Base-by-base conservation (phyloP, 2,797 vertebrate species). In the Gephyroberyx darwinii region DNA sequence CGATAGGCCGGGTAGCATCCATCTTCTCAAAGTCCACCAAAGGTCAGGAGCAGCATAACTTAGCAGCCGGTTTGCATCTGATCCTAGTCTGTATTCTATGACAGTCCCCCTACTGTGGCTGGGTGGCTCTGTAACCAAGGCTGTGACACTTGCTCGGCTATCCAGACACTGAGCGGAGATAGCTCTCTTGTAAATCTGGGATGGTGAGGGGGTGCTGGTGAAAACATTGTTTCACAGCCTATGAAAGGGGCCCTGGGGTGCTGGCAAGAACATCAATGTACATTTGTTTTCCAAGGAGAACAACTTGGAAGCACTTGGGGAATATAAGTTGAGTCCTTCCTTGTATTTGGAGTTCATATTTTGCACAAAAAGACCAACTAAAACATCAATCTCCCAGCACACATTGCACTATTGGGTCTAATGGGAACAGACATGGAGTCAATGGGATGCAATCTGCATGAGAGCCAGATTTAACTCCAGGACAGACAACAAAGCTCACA, bases 11-110 rank as follows among this genome's bases (percentile, higher is more conserved):
- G 75, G 83, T 64, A 82, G 82, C 89, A 91, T 93, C 91, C 87
- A 82, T 92, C 89, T 91, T 92, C 68, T 58, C 77, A 81, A 90
- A 91, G 90, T 89, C 87, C 91, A 87, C 82, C 89, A 92, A 92
- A 93, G 92, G 92, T 92, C 90, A 91, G 67, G 4, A 59, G 73
- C 79, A 70, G 90, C 88, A 90, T 90, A 90, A 88, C 75, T 90
- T 84, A 91, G 63, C 78, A 12, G 65, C 78, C 71, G 80, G 78
- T 91, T 91, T 90, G 84, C 89, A 88, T 88, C 33, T 59, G 74
- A 86, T 81, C 73, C 77, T 77, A 66, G 84, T 86, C 83, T 78
- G 85, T 84, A 89, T 89, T 83, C 85, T 85, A 86, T 74, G 77
- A 73, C 81, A 77, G 55, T 70, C 54, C 60, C 71, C 59, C 68